These are phyloP conservation scores for Merodon equestris DNA, from an alignment of 2,888 invertebrate species.

Conservation along the genomic window DNA sequence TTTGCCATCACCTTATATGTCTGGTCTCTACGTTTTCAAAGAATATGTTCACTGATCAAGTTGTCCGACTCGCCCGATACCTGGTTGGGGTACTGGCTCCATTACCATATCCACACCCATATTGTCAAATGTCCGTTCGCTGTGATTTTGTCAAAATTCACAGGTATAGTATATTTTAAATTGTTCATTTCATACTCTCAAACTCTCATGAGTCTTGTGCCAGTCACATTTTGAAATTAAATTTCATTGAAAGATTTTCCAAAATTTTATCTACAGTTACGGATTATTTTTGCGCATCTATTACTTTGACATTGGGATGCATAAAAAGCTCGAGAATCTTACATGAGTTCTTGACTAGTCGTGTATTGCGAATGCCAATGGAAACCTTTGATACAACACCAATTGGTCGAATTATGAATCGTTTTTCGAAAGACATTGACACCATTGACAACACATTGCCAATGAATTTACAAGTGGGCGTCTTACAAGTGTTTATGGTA, in stretches of 20 bases:
- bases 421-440: conserved; percentile 83
- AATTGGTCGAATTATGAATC: conserved; percentile 85
- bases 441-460: conserved; percentile 81
- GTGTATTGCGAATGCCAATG: conserved; percentile 84
- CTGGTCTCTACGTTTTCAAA: too few relatives aligned
- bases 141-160: too few relatives aligned
- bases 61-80: too few relatives aligned
- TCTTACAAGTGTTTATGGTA: conserved; percentile 79
- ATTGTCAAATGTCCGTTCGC: too few relatives aligned
- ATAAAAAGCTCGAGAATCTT: conserved; percentile 81
- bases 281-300: conserved; percentile 8
- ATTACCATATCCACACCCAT: too few relatives aligned
- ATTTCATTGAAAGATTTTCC: not conserved
- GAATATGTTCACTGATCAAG: too few relatives aligned
- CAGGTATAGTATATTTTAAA: too few relatives aligned
- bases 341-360: conserved; percentile 82
- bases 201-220: too few relatives aligned
- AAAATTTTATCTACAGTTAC: conserved; percentile 13
- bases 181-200: too few relatives aligned
- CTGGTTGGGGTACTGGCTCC: too few relatives aligned
- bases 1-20: too few relatives aligned
- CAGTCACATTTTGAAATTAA: not conserved
- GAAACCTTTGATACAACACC: conserved; percentile 89
- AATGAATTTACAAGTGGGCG: conserved; percentile 75
- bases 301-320: conserved; percentile 78